Evolutionary conservation across 2,113 vertebrate species (phyloP).

Genomic region (Ploceus nigricollis): DNA sequence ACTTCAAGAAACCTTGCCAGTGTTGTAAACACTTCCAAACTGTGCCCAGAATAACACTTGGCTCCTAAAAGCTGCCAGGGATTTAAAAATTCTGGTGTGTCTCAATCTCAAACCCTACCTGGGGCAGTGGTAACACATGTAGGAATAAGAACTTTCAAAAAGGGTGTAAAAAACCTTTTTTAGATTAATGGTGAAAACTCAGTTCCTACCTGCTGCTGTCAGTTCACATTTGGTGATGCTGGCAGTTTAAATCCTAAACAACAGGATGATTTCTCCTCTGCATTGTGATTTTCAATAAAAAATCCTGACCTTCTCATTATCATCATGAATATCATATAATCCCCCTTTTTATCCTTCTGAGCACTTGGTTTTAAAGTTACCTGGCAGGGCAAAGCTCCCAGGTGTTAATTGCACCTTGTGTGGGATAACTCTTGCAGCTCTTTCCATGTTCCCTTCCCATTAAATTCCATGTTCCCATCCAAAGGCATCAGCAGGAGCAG

Average conservation of each 20-base stretch:
- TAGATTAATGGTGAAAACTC: background rate
- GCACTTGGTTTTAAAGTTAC: background rate
- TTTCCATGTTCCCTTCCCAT: background rate
- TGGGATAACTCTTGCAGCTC: background rate
- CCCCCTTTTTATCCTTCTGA: background rate
- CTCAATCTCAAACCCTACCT: background rate
- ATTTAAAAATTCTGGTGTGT: background rate
- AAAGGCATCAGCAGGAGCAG: background rate
- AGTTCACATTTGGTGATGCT: background rate
- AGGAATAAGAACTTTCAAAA: background rate
- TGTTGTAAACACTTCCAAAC: background rate
- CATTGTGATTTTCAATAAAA: background rate
- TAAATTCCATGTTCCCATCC: background rate
- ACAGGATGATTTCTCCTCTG: background rate
- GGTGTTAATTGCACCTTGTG: background rate
- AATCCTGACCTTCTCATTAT: background rate
- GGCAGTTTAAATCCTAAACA: background rate
- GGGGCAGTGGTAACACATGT: background rate
- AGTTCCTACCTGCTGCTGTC: background rate
- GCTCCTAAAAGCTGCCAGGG: background rate
- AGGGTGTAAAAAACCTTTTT: background rate
- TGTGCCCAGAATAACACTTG: background rate
- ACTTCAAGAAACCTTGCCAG: background rate
- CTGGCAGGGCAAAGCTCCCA: background rate
- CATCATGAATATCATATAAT: background rate